Evolutionary conservation across 2,888 invertebrate species (phyloP).

Genomic region (Hecatera dysodea): DNA sequence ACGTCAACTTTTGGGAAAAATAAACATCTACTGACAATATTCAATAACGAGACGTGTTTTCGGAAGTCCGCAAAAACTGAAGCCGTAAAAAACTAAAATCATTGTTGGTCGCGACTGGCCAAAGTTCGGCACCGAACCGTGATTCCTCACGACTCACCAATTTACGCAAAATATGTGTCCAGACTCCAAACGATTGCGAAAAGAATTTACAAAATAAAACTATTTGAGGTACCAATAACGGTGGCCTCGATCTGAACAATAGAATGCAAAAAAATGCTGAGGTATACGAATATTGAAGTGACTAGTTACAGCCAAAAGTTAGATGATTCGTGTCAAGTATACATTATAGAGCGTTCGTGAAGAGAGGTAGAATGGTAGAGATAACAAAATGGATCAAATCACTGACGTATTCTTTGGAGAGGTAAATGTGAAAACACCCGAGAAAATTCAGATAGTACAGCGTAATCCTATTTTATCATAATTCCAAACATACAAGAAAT

Average conservation of each 20-base stretch:
- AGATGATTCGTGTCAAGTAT: not conserved
- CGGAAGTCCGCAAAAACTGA: not conserved
- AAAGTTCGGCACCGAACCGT: constrained; percentile 39
- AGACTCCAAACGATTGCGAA: constrained; percentile 33
- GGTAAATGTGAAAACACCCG: not conserved
- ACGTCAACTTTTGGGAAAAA: not conserved
- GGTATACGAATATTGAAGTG: constrained; percentile 5
- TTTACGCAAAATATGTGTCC: constrained; percentile 42
- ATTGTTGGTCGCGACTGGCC: constrained; percentile 6
- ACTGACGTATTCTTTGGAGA: not conserved
- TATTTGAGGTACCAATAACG: constrained; percentile 42
- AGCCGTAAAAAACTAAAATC: constrained; percentile 19
- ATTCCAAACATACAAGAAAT: not conserved
- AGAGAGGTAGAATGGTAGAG: not conserved
- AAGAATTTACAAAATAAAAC: constrained; percentile 40
- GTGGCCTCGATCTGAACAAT: constrained; percentile 34
- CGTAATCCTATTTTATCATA: not conserved
- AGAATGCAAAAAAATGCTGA: constrained; percentile 17
- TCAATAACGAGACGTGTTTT: constrained; percentile 4
- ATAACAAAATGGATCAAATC: not conserved
- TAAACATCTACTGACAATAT: not conserved
- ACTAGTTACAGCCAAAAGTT: not conserved
- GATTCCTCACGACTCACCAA: constrained; percentile 56
- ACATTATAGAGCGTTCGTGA: not conserved
- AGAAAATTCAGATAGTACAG: not conserved